A percentile compares a stretch with the other conserved stretches of the same genome.
Conservation (phyloP, 2,888 invertebrate species). For the Drosophila mimica region DNA sequence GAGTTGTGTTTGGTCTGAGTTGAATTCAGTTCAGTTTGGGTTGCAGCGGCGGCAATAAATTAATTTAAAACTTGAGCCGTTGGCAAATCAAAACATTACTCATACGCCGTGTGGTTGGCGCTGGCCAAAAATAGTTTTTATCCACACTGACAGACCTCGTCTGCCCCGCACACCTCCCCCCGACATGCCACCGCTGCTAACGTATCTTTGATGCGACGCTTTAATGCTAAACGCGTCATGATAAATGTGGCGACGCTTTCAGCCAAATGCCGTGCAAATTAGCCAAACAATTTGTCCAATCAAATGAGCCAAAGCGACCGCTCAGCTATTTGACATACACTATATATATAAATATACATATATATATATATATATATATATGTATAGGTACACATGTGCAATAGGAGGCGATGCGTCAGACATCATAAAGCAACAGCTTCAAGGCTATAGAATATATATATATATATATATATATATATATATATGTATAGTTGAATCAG, state of each 20-base stretch:
- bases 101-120: conserved; percentile 68
- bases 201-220: conserved; percentile 27
- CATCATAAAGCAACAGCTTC: conserved; percentile 42
- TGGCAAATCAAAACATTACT: conserved; percentile 78
- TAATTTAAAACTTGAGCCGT: conserved; percentile 69
- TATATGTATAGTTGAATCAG: background rate
- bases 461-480: too few relatives aligned
- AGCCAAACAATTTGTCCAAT: conserved; percentile 72
- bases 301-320: conserved; percentile 42
- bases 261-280: conserved; percentile 69
- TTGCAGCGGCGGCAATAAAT: conserved; percentile 58
- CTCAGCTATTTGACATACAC: conserved; percentile 13
- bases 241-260: conserved; percentile 68
- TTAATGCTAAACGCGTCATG: conserved; percentile 55
- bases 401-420: conserved; percentile 39
- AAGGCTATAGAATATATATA: conserved; percentile 37
- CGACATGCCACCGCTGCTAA: background rate
- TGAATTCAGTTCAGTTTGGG: conserved; percentile 27
- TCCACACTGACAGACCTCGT: background rate
- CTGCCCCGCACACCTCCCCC: background rate
- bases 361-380: background rate
- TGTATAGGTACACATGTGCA: background rate
- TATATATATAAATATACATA: background rate
- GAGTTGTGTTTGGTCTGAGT: conserved; percentile 21
- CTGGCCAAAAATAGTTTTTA: conserved; percentile 59